Evolutionary conservation across 1,140 invertebrate genomes (phyloP).

Genomic region (Anastrepha obliqua): DNA sequence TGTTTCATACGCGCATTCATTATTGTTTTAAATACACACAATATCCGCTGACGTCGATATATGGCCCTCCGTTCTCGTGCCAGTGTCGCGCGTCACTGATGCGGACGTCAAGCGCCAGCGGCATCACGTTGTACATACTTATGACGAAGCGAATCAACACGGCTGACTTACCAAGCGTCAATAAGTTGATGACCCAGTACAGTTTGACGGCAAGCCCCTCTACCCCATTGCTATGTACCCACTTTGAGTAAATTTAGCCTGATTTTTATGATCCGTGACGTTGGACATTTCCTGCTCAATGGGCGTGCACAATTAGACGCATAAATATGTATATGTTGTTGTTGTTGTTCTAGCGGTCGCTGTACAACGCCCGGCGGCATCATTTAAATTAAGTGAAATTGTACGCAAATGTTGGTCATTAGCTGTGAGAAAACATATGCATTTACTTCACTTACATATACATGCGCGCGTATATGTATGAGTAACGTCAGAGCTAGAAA

Average conservation of each 20-base stretch:
- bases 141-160: neutral
- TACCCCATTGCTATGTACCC: neutral
- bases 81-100: neutral
- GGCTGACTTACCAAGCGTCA: neutral
- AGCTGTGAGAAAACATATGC: slow-evolving; percentile 45
- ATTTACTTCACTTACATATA: neutral
- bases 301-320: slow-evolving; percentile 60
- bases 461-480: neutral
- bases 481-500: neutral
- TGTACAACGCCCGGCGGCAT: slow-evolving; percentile 10
- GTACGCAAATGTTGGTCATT: slow-evolving; percentile 49
- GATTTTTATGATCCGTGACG: slow-evolving; percentile 62
- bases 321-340: slow-evolving; percentile 10
- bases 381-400: slow-evolving; percentile 51
- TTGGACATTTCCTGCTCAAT: slow-evolving; percentile 64
- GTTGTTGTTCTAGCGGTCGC: neutral
- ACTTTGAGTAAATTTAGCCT: neutral
- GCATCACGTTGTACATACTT: neutral
- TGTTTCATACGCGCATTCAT: slow-evolving; percentile 5
- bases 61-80: neutral
- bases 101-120: neutral
- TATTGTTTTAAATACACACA: neutral
- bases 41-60: slow-evolving; percentile 24
- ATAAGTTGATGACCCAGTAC: neutral
- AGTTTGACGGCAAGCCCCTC: neutral